Conservation (phyloP, 2,888 invertebrate species). For the Leucania comma region DNA sequence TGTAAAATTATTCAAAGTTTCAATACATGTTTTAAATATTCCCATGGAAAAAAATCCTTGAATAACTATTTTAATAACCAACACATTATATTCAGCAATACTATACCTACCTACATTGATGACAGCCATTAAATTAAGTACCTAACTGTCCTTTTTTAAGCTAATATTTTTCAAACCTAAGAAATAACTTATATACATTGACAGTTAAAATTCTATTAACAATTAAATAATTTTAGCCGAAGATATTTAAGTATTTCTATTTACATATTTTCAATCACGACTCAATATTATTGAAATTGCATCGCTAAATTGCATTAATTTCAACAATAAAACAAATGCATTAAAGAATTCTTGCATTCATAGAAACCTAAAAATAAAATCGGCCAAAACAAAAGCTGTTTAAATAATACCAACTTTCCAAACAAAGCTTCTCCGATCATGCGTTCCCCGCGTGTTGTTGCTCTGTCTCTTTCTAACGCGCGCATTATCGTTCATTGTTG, state of each 20-base stretch:
- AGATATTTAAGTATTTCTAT: too few species aligned
- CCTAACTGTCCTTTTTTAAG: background rate
- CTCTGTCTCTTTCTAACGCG: conserved; percentile 62
- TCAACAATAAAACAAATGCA: conserved; percentile 3
- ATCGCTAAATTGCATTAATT: background rate
- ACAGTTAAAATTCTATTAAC: too few species aligned
- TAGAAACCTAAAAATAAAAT: conserved; percentile 24
- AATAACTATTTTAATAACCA: conserved; percentile 13
- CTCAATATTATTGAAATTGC: conserved; percentile 3
- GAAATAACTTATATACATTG: background rate
- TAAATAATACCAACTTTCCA: background rate
- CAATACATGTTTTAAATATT: background rate
- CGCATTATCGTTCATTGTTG: conserved; percentile 52
- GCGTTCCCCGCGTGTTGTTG: conserved; percentile 69
- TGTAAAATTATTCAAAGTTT: background rate
- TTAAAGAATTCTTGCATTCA: background rate
- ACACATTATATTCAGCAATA: background rate
- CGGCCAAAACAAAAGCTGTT: conserved; percentile 21
- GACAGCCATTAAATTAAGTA: background rate
- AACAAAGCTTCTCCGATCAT: conserved; percentile 61
- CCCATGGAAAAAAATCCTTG: conserved; percentile 13
- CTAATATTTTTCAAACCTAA: background rate
- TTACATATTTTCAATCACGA: too few species aligned
- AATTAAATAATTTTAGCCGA: too few species aligned
- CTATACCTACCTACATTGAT: background rate